Base-by-base conservation (phyloP, 2,888 invertebrate genomes). In the Pollenia angustigena region DNA sequence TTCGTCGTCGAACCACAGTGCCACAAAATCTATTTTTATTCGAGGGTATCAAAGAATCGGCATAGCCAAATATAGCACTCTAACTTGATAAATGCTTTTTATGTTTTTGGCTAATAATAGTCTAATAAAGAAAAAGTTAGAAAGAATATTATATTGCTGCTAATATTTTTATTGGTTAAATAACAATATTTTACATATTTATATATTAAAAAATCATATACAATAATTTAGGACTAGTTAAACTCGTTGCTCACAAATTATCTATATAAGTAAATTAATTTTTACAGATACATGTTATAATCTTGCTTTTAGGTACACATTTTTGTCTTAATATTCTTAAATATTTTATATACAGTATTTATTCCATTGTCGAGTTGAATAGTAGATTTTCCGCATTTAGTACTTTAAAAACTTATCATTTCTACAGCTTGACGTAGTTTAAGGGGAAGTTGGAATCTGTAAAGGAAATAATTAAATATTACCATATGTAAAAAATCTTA, bases 261-360 rank as follows among this genome's bases (percentile, higher is more conserved):
- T 62, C 75, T 40, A 1, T 10, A 23, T 69, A 14, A 14, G 42
- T 18, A 42, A 62, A 10, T 72, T 23, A 56, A 69, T 76, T 71
- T 8, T 18, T 79, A 54, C 40, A 54, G 9, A 68, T 62, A 68
- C 14, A 23, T 50, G 42, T 58, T 72, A 54, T 80, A 62, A 78
- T 66, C 66, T 83, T 82, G 84, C 78, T 85, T 84, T 87, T 83
- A 87, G 83, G 80, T 87, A 87, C 87, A 80, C 83, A 62, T 82
- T 78, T 74, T 68, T 68, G 2, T 75, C 6, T 48, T 46, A 32
- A 6, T 46, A 46, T 82, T 56, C 40, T 40, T 7, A 16, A 60
- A 72, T 52, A 76, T 48, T 23, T 52, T 82, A 79, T 81, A 16
- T 84, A 87, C 68, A 87, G 23, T 68, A 40, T 80, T 72, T 80